Evolutionary conservation across 2,797 vertebrate species (phyloP).

Genomic region (Mycteria americana): DNA sequence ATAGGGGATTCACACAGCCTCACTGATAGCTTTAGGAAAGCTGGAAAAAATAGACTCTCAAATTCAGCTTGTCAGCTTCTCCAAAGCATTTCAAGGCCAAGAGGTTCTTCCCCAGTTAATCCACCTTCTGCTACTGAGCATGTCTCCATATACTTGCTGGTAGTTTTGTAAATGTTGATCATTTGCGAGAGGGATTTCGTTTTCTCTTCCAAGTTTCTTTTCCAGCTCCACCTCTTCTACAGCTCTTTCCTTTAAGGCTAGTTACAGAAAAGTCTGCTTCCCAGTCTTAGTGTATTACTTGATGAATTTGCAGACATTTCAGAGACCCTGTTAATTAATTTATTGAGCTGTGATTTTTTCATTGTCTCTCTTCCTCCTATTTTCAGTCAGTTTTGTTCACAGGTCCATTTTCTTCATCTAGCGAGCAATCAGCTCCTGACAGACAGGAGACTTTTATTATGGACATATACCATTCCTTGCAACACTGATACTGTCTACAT

Average conservation of each 20-base stretch:
- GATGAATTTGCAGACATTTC: background rate
- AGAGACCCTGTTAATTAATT: background rate
- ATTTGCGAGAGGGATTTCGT: background rate
- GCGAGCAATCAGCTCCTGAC: background rate
- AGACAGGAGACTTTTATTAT: background rate
- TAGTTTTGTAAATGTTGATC: background rate
- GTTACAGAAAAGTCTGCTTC: background rate
- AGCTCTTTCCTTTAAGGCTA: background rate
- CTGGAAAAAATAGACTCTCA: background rate
- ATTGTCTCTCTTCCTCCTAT: background rate
- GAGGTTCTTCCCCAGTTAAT: background rate
- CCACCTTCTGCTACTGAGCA: background rate
- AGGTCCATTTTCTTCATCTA: background rate
- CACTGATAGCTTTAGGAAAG: background rate
- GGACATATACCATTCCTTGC: background rate
- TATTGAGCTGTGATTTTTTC: background rate
- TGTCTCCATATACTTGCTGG: background rate
- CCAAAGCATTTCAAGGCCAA: background rate
- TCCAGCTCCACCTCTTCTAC: background rate
- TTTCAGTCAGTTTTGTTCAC: background rate
- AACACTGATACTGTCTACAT: background rate
- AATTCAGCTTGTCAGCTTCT: background rate
- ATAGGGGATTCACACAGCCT: background rate
- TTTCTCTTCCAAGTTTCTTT: conserved; percentile 23
- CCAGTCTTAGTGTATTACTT: background rate